Percentiles rank a stretch among this genome's conserved stretches.
phyloP scores from a whole-genome alignment of 2,888 invertebrate genomes.

The Cryptocheilus praepositus region DNA sequence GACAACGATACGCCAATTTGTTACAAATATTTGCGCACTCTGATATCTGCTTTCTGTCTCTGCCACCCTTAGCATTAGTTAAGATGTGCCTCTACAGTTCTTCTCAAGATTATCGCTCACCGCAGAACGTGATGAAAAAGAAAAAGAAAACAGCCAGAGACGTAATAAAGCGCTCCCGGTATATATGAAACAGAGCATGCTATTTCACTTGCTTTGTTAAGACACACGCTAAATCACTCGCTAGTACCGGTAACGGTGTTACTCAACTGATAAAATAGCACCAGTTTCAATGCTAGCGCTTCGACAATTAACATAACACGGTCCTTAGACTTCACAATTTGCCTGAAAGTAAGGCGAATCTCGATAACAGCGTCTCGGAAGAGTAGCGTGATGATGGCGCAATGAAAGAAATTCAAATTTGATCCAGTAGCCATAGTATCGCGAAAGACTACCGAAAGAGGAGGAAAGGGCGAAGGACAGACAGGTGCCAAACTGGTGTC shows the following conservation, averaged over 20 bases:
- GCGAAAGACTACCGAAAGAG: not conserved
- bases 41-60: slow-evolving; percentile 40
- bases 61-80: slow-evolving; percentile 42
- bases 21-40: slow-evolving; percentile 38
- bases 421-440: no score
- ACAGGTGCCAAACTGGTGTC: slow-evolving; percentile 33
- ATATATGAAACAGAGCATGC: not conserved
- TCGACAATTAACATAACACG: no score
- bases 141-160: no score
- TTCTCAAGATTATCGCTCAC: slow-evolving; percentile 4
- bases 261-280: no score
- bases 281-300: no score
- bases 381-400: not conserved
- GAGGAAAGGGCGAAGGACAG: slow-evolving; percentile 11
- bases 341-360: not conserved
- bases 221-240: not conserved
- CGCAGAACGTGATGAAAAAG: not conserved
- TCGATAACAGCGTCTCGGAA: slow-evolving; percentile 3
- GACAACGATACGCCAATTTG: slow-evolving; percentile 47
- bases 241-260: slow-evolving; percentile 2
- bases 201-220: not conserved
- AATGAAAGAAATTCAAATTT: no score
- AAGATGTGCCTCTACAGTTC: slow-evolving; percentile 22
- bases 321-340: no score
- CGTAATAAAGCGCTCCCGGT: not conserved